Base-by-base conservation (phyloP, 2,888 invertebrate genomes). In the Steinernema scapterisci region DNA sequence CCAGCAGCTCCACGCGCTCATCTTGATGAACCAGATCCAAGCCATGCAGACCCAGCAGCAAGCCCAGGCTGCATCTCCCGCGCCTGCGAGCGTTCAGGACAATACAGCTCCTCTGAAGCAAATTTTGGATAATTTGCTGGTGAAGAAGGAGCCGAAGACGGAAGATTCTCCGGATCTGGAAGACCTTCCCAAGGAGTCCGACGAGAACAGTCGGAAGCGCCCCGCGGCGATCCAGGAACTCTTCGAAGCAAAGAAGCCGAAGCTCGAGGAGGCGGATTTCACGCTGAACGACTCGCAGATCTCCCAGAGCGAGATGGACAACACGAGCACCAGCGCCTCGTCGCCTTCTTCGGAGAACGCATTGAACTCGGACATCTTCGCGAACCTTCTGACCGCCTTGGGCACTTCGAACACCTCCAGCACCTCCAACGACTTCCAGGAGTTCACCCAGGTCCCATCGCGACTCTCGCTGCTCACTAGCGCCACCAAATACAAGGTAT, bases 251-350 rank as follows among this genome's bases (percentile, higher is more conserved):
- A 63, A 63, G 63, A 63, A 27, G 9, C 63, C 63, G 31, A 63
- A 63, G 16, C 19, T 48, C n/a, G 48, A 48, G 63, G 38, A 63
- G 48, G 63, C 27, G 27, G 27, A 27, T 16, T 9, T 63, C 31
- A 31, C 27, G 7, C 31, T 31, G 31, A 63, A 63, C 63, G 63
- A 63, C 63, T 63, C 63, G 31, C 27, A 63, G 63, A 31, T 63
- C 7, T 19, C 19, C 25, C 23, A 27, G 31, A 63, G 63, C 63
- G 63, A 27, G 27, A 11, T 63, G 31, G 63, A 63, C 63, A 21
- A 63, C 63, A 27, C 63, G 25, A 63, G 31, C 63, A 63, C 63
- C 27, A 63, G 63, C 31, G 63, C 31, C 27, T 63, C 63, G 16
- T 63, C 63, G 63, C 63, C 31, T 2, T 31, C 27, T 11, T 63